phyloP scores from a whole-genome alignment of 2,888 invertebrate species.

The Drosophila paranaensis region DNA sequence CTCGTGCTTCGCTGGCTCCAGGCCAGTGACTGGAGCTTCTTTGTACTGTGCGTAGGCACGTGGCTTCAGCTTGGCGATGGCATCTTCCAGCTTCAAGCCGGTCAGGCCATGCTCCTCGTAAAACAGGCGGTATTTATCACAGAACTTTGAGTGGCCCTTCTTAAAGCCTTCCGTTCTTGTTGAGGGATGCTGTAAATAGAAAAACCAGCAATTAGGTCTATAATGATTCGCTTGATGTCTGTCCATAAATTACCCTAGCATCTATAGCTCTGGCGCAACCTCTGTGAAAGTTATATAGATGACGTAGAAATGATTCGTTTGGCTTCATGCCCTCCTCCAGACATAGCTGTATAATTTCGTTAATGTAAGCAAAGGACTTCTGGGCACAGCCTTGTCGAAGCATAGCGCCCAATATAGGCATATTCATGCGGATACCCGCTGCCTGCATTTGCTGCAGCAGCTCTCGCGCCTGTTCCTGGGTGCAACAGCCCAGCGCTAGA shows the following conservation, averaged over 20 bases:
- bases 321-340: constrained; percentile 87
- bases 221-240: not conserved
- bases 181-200: constrained; percentile 83
- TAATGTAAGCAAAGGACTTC: constrained; percentile 88
- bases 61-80: constrained; percentile 83
- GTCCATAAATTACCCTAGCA: constrained; percentile 84
- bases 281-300: constrained; percentile 88
- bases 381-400: constrained; percentile 88
- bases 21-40: constrained; percentile 71
- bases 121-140: constrained; percentile 85
- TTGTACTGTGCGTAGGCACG: constrained; percentile 89
- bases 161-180: constrained; percentile 78
- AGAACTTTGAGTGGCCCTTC: constrained; percentile 85
- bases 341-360: constrained; percentile 89
- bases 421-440: constrained; percentile 89
- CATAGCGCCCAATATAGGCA: constrained; percentile 91
- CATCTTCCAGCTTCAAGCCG: constrained; percentile 84
- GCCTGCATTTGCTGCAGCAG: constrained; percentile 90
- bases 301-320: constrained; percentile 87
- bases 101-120: constrained; percentile 84
- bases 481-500: constrained; percentile 91
- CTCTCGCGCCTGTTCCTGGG: constrained; percentile 87
- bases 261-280: constrained; percentile 86
- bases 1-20: constrained; percentile 80
- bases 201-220: not conserved